A percentile compares a stretch with the other conserved stretches of the same genome.
Evolutionary conservation across 1,140 invertebrate species (phyloP).

Genomic region (Drosophila persimilis): DNA sequence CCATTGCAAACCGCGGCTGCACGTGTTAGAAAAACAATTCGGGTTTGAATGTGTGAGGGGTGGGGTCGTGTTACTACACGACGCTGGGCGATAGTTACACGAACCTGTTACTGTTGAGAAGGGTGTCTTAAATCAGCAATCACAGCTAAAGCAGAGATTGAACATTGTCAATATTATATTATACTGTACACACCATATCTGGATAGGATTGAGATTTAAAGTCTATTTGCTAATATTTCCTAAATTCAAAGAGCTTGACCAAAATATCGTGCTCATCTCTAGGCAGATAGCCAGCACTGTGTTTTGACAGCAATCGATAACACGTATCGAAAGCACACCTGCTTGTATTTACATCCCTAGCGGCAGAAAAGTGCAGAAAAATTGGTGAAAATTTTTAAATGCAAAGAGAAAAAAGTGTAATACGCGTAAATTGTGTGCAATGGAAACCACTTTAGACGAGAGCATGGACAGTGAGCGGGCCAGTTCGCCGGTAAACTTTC

Average conservation of each 20-base stretch:
- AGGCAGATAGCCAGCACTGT: not conserved
- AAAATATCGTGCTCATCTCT: too few species aligned
- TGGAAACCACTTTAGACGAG: conserved; percentile 69
- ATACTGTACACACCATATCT: too few species aligned
- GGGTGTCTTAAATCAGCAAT: too few species aligned
- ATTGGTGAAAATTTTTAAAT: conserved; percentile 53
- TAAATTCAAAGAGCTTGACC: too few species aligned
- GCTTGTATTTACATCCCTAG: conserved; percentile 52
- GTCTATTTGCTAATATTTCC: too few species aligned
- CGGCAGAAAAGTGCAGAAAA: conserved; percentile 61
- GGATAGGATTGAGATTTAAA: too few species aligned
- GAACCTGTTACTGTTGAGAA: too few species aligned
- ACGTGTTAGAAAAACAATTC: conserved; percentile 39
- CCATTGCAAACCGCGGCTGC: conserved; percentile 67
- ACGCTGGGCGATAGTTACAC: too few species aligned
- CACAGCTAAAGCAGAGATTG: too few species aligned
- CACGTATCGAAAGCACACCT: conserved; percentile 6
- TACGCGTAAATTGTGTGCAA: conserved; percentile 36
- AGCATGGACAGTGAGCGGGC: conserved; percentile 60
- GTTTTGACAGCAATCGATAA: not conserved
- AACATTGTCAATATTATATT: too few species aligned
- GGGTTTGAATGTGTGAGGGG: not conserved
- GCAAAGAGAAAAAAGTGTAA: conserved; percentile 29
- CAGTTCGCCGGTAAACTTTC: conserved; percentile 29
- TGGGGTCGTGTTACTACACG: not conserved